These are phyloP conservation scores for Prionace glauca DNA, from an alignment of 2,797 vertebrate species.

Conservation along the genomic window DNA sequence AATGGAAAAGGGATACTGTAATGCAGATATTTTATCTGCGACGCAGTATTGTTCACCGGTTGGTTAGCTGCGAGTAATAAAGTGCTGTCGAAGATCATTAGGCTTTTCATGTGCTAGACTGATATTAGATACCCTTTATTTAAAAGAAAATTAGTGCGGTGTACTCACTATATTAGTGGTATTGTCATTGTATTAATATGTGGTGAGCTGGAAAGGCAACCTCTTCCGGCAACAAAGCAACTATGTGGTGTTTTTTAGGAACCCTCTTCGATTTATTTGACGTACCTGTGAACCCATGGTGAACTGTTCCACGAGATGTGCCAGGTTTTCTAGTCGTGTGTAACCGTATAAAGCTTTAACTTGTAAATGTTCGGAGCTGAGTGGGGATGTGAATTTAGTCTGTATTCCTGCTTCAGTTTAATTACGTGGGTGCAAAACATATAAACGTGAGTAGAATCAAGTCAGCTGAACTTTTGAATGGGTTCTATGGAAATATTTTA, in stretches of 20 bases:
- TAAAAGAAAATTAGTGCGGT: constrained; percentile 66
- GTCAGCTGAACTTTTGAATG: constrained; percentile 21
- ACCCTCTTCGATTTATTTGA: not conserved
- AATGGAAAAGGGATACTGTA: constrained; percentile 28
- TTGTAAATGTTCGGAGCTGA: not conserved
- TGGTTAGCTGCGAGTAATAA: constrained; percentile 40
- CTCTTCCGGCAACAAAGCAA: not conserved
- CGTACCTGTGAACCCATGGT: not conserved
- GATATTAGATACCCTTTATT: constrained; percentile 56
- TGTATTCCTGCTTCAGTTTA: constrained; percentile 19
- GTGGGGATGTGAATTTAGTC: constrained; percentile 28
- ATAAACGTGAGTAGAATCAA: not conserved
- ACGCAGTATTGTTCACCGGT: constrained; percentile 46
- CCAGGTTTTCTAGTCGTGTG: constrained; percentile 13
- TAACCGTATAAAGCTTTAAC: constrained; percentile 31
- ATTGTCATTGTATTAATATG: constrained; percentile 57
- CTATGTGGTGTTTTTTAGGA: constrained; percentile 8
- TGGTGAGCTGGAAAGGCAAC: constrained; percentile 11
- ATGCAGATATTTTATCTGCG: constrained; percentile 41
- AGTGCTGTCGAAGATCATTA: constrained; percentile 46
- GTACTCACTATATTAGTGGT: constrained; percentile 66
- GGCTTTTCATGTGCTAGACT: constrained; percentile 50
- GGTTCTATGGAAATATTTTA: constrained; percentile 27
- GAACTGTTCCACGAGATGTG: not conserved
- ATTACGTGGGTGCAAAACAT: not conserved